Conservation (phyloP, 1,140 invertebrate species). For the Sycobia sp. region DNA sequence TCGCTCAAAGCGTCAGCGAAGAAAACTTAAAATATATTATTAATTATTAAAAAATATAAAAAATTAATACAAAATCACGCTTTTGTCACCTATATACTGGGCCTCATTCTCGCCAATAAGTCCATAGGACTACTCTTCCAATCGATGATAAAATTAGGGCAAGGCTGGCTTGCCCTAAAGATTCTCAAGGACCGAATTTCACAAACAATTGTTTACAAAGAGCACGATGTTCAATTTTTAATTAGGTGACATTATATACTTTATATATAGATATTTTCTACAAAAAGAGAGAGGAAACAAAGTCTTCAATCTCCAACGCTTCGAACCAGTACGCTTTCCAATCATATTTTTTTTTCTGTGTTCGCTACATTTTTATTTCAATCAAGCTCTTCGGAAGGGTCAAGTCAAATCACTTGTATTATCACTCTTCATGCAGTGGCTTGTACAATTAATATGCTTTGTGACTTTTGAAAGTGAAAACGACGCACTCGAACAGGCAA, state of each 20-base stretch:
- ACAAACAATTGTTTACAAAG: constrained; percentile 4
- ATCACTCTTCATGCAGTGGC: constrained; percentile 56
- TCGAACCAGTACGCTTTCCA: constrained; percentile 30
- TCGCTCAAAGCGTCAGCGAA: constrained; percentile 37
- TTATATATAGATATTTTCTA: constrained; percentile 30
- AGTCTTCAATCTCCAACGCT: constrained; percentile 35
- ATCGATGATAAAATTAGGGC: constrained; percentile 52
- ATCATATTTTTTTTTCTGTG: constrained; percentile 27
- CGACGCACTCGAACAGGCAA: constrained; percentile 26
- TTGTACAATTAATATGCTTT: constrained; percentile 51
- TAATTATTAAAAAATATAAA: constrained; percentile 35
- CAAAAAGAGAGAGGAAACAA: constrained; percentile 32
- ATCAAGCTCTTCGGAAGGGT: constrained; percentile 44
- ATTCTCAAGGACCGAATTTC: constrained; percentile 48
- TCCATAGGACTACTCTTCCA: constrained; percentile 6
- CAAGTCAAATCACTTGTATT: constrained; percentile 59
- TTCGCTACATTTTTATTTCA: constrained; percentile 28
- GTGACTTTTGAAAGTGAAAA: constrained; percentile 47
- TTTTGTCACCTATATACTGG: constrained; percentile 4
- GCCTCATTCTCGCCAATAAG: neutral
- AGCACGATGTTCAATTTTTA: neutral
- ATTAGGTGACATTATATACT: constrained; percentile 28
- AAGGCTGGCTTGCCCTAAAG: constrained; percentile 55
- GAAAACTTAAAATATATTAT: constrained; percentile 32
- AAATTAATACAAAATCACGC: constrained; percentile 35